Evolutionary conservation across 2,113 vertebrate genomes (phyloP).

Genomic region (Piliocolobus tephrosceles): DNA sequence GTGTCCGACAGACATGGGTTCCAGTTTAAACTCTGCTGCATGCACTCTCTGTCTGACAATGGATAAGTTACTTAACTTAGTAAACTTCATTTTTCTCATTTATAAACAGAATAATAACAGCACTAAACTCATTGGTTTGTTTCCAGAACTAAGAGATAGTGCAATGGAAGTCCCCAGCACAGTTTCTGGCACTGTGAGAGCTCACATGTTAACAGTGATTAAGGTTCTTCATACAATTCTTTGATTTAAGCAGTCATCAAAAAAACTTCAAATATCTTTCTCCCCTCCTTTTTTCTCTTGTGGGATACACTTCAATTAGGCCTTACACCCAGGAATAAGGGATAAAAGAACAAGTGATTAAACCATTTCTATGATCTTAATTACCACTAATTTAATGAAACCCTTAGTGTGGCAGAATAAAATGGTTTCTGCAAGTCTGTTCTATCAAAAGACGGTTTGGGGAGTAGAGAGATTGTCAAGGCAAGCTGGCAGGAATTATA

Average conservation of each 20-base stretch:
- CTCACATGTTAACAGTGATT: background rate
- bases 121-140: background rate
- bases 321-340: background rate
- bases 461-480: background rate
- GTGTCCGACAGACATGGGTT: background rate
- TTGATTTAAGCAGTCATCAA: slow-evolving; percentile 39
- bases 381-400: slow-evolving; percentile 46
- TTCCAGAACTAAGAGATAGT: background rate
- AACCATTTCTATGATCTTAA: slow-evolving; percentile 51
- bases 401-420: background rate
- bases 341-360: slow-evolving; percentile 49
- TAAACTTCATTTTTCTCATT: background rate
- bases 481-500: slow-evolving; percentile 44
- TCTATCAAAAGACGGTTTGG: slow-evolving; percentile 35
- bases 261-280: slow-evolving; percentile 31
- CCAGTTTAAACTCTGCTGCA: background rate
- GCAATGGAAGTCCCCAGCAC: background rate
- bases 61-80: background rate
- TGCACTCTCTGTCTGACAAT: background rate
- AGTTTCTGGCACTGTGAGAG: background rate
- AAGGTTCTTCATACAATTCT: slow-evolving; percentile 31
- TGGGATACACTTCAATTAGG: slow-evolving; percentile 24
- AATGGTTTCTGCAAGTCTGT: slow-evolving; percentile 14
- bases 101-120: background rate
- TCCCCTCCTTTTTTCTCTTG: slow-evolving; percentile 18